Evolutionary conservation across 2,888 invertebrate species (phyloP).

Genomic region (Platycheirus albimanus): DNA sequence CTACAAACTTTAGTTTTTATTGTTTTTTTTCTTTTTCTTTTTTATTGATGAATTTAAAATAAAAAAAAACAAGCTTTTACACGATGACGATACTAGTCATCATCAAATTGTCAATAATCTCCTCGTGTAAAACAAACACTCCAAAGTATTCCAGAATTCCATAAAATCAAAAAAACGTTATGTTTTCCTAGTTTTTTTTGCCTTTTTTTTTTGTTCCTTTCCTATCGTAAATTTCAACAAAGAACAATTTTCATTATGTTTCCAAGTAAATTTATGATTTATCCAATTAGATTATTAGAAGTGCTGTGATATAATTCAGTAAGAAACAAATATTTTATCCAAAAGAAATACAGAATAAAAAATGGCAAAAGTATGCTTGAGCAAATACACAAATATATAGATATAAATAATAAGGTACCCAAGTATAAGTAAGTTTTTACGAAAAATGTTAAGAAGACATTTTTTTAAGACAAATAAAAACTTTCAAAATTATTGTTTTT

Average conservation of each 20-base stretch:
- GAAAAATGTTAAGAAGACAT: conserved; percentile 11
- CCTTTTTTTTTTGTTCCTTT: conserved; percentile 53
- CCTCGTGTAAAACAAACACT: conserved; percentile 30
- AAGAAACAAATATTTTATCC: conserved; percentile 60
- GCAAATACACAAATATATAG: conserved; percentile 15
- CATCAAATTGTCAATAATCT: conserved; percentile 20
- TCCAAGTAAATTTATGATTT: conserved; percentile 57
- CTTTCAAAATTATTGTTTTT: neutral
- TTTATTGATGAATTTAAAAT: conserved; percentile 2
- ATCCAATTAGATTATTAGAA: conserved; percentile 74
- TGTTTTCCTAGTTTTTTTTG: conserved; percentile 41
- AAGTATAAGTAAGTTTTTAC: conserved; percentile 20
- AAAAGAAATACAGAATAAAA: conserved; percentile 53
- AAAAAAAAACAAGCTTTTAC: conserved; percentile 13
- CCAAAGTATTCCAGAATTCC: conserved; percentile 62
- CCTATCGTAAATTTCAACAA: conserved; percentile 41
- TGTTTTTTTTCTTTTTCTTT: conserved; percentile 18
- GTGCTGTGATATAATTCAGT: conserved; percentile 76
- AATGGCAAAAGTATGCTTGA: conserved; percentile 61
- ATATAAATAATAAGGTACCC: neutral
- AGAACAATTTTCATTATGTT: conserved; percentile 39
- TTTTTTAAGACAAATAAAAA: conserved; percentile 14
- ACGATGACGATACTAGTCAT: conserved; percentile 33
- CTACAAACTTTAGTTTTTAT: conserved; percentile 6
- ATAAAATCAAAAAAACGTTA: conserved; percentile 30